These are phyloP conservation scores for Sciurus niger DNA, from an alignment of 2,113 vertebrate species.

Conservation along the genomic window DNA sequence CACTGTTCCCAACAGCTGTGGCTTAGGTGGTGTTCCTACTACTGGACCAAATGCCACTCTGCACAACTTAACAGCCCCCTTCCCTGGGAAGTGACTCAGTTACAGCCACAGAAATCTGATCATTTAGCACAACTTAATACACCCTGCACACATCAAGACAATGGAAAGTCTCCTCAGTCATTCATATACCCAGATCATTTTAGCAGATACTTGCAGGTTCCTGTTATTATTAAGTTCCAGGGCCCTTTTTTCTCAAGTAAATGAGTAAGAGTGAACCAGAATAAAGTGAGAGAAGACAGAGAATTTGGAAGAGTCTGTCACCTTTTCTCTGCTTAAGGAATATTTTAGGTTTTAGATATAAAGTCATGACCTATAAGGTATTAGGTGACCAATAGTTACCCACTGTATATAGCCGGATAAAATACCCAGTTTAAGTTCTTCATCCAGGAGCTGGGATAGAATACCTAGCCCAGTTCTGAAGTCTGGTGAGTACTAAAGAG, in stretches of 20 bases:
- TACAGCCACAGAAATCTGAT: neutral
- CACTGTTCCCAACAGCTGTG: too few relatives aligned
- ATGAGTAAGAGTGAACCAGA: neutral
- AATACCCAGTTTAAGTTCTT: neutral
- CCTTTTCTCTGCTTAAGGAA: neutral
- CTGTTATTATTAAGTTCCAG: neutral
- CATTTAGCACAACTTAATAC: neutral
- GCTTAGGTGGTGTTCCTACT: neutral
- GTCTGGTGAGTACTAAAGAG: neutral
- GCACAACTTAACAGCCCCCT: neutral
- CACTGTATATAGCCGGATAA: neutral
- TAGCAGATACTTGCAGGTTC: neutral
- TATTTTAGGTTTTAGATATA: neutral
- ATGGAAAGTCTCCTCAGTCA: neutral
- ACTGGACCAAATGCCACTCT: neutral
- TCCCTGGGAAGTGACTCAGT: neutral
- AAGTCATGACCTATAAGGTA: neutral
- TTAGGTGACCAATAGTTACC: neutral
- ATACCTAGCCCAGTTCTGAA: neutral
- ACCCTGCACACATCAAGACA: neutral
- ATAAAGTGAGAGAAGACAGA: neutral
- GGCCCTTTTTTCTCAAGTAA: neutral
- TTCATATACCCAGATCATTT: neutral
- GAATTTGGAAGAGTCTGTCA: neutral
- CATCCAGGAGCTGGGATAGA: neutral